Evolutionary conservation across 2,888 invertebrate genomes (phyloP).

Genomic region (Lepidocyrtinus sp.): DNA sequence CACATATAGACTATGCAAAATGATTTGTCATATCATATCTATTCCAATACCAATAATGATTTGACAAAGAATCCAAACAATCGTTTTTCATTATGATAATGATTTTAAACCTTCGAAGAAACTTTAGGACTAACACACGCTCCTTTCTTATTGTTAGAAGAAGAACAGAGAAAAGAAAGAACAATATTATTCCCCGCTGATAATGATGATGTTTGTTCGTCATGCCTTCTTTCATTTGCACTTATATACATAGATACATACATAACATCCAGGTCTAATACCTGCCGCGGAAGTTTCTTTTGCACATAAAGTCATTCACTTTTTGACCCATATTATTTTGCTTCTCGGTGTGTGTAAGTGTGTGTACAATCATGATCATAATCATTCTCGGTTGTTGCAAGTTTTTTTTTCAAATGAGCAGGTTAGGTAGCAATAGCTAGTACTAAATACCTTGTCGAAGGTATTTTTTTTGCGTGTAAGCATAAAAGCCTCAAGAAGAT

Average conservation of each 20-base stretch:
- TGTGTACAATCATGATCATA: conserved; percentile 43
- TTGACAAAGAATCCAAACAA: too few species aligned
- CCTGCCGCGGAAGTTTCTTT: conserved; percentile 69
- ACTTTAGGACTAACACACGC: too few species aligned
- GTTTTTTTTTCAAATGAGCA: neutral
- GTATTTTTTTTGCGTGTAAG: neutral
- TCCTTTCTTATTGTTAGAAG: neutral
- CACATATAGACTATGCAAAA: too few species aligned
- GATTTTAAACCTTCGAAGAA: too few species aligned
- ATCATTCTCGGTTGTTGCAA: conserved; percentile 17
- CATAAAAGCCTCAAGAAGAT: too few species aligned
- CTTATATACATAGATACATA: neutral
- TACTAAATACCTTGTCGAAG: too few species aligned
- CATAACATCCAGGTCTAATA: conserved; percentile 41
- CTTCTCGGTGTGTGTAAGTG: conserved; percentile 23
- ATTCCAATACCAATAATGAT: too few species aligned
- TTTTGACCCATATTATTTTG: conserved; percentile 68
- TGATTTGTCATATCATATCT: too few species aligned
- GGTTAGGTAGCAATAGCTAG: neutral
- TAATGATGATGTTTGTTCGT: conserved; percentile 2
- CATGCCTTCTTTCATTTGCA: conserved; percentile 23
- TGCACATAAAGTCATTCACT: conserved; percentile 70
- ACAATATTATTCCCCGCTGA: conserved; percentile 52
- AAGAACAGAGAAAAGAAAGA: conserved; percentile 20
- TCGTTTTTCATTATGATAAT: too few species aligned